Conservation (phyloP, 2,797 vertebrate genomes). For the Poeciliopsis presidionis region DNA sequence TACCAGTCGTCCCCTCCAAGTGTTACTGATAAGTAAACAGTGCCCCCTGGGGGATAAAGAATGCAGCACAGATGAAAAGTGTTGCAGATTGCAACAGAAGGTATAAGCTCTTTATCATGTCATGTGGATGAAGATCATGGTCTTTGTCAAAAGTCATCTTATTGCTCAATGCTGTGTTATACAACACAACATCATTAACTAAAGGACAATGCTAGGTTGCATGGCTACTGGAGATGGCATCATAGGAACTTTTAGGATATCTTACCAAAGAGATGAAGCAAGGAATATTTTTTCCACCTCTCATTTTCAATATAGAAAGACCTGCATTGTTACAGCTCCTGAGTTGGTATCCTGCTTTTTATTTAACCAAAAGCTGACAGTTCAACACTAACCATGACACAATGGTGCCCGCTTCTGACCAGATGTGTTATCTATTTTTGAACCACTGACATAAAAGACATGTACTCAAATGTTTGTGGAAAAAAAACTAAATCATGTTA, state of each 20-base stretch:
- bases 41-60: constrained; percentile 32
- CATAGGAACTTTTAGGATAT: not conserved
- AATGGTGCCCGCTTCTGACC: constrained; percentile 52
- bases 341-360: not conserved
- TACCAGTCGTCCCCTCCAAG: not conserved
- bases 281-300: not conserved
- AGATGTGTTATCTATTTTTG: constrained; percentile 12
- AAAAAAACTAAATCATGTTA: no score
- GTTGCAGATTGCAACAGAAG: not conserved
- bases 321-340: not conserved
- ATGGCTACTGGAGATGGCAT: not conserved
- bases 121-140: constrained; percentile 27
- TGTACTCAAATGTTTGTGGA: not conserved
- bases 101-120: not conserved
- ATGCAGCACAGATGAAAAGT: not conserved
- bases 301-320: not conserved
- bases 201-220: not conserved
- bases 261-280: not conserved
- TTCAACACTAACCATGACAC: constrained; percentile 1
- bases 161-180: not conserved
- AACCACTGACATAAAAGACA: not conserved
- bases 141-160: constrained; percentile 16
- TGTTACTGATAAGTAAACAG: not conserved
- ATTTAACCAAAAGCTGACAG: not conserved
- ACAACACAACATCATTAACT: not conserved